phyloP scores from a whole-genome alignment of 2,888 invertebrate species.

The Antheraea assamensis region DNA sequence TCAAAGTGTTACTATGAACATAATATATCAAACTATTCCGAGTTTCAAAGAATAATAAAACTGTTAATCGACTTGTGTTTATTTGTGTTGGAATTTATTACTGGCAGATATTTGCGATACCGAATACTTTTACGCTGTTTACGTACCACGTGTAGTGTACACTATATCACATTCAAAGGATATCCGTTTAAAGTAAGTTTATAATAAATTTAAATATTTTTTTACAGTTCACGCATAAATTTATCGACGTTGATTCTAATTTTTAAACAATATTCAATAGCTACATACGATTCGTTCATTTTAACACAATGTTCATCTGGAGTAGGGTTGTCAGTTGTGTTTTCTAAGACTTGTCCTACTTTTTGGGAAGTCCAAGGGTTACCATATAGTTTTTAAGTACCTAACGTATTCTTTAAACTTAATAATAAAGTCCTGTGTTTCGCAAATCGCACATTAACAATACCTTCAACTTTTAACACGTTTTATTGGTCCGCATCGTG shows the following conservation, averaged over 20 bases:
- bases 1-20: background rate
- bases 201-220: background rate
- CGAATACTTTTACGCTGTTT: conserved; percentile 8
- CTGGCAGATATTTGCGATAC: conserved; percentile 14
- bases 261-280: too few species aligned
- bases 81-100: conserved; percentile 21
- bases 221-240: background rate
- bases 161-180: background rate
- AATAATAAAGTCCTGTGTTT: too few species aligned
- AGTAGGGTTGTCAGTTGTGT: too few species aligned
- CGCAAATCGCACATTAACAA: too few species aligned
- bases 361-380: too few species aligned
- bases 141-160: background rate
- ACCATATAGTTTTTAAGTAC: too few species aligned
- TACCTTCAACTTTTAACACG: too few species aligned
- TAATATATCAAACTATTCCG: conserved; percentile 16
- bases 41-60: conserved; percentile 23
- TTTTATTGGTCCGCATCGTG: too few species aligned
- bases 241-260: background rate
- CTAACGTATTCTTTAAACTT: too few species aligned
- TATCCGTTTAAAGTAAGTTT: background rate
- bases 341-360: too few species aligned
- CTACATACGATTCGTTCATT: too few species aligned
- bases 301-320: too few species aligned
- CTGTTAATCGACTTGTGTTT: conserved; percentile 22